These are phyloP conservation scores for Lindbergichthys nudifrons DNA, from an alignment of 2,797 vertebrate genomes.

Conservation along the genomic window DNA sequence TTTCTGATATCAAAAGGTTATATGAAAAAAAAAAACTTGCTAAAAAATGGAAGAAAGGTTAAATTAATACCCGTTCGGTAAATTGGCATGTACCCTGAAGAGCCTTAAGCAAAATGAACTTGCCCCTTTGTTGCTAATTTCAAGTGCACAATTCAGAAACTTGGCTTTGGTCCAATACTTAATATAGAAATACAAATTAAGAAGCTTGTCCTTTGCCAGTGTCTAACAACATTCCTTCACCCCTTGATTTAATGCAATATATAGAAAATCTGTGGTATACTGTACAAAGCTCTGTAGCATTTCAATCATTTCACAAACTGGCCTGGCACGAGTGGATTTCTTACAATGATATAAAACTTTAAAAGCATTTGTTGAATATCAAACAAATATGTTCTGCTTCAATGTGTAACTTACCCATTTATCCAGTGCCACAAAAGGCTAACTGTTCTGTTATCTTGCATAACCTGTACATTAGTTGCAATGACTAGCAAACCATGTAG, in stretches of 20 bases:
- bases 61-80: not conserved
- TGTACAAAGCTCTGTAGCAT: constrained; percentile 4
- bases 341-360: not conserved
- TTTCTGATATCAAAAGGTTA: constrained; percentile 8
- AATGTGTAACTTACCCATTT: constrained; percentile 7
- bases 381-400: not conserved
- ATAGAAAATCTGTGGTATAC: not conserved
- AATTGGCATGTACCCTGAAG: not conserved
- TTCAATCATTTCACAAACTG: not conserved
- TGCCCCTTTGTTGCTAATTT: constrained; percentile 19
- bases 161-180: constrained; percentile 14
- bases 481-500: not conserved
- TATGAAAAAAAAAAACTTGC: not conserved
- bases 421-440: constrained; percentile 4
- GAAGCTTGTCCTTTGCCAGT: constrained; percentile 7
- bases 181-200: constrained; percentile 33
- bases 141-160: constrained; percentile 30
- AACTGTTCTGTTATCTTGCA: not conserved
- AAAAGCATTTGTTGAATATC: not conserved
- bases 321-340: not conserved
- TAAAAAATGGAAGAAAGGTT: not conserved
- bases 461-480: not conserved
- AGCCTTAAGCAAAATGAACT: constrained; percentile 16
- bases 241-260: not conserved
- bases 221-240: not conserved